phyloP scores from a whole-genome alignment of 2,113 vertebrate species.

The Oryzias javanicus region DNA sequence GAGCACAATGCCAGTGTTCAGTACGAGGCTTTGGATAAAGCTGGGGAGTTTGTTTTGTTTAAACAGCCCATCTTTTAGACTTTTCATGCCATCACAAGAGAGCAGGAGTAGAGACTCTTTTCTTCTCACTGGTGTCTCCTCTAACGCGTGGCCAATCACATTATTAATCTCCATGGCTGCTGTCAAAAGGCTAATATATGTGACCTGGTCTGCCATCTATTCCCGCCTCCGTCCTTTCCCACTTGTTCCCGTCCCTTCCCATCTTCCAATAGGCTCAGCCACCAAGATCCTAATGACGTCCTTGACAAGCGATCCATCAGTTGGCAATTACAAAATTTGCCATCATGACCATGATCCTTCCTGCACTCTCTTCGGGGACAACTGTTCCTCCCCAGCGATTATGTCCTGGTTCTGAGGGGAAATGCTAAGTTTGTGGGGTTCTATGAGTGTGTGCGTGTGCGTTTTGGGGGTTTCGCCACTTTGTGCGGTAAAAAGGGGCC shows the following conservation, averaged over 20 bases:
- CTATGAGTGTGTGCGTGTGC: slow-evolving; percentile 26
- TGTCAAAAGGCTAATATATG: slow-evolving; percentile 71
- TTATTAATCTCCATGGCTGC: slow-evolving; percentile 68
- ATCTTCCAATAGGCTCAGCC: slow-evolving; percentile 49
- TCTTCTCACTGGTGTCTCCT: slow-evolving; percentile 55
- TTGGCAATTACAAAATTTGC: slow-evolving; percentile 86
- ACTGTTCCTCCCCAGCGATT: slow-evolving; percentile 69
- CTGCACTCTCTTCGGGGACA: slow-evolving; percentile 53
- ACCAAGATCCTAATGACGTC: slow-evolving; percentile 72
- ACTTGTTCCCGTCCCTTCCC: slow-evolving; percentile 65
- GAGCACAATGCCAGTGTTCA: slow-evolving; percentile 11
- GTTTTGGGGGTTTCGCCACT: slow-evolving; percentile 54
- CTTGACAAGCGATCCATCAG: slow-evolving; percentile 81
- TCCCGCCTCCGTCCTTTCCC: slow-evolving; percentile 53
- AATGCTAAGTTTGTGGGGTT: slow-evolving; percentile 49
- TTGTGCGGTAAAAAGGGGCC: slow-evolving; percentile 73
- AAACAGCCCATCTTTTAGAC: slow-evolving; percentile 32
- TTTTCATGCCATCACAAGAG: slow-evolving; percentile 52
- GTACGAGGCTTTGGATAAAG: slow-evolving; percentile 21
- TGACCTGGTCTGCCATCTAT: slow-evolving; percentile 62
- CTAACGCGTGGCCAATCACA: slow-evolving; percentile 72
- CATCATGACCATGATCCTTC: slow-evolving; percentile 76
- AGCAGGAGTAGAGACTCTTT: slow-evolving; percentile 44
- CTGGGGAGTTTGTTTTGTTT: slow-evolving; percentile 37
- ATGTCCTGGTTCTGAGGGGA: slow-evolving; percentile 55